Conservation (phyloP, 1,140 invertebrate genomes). For the Neelides sp. region DNA sequence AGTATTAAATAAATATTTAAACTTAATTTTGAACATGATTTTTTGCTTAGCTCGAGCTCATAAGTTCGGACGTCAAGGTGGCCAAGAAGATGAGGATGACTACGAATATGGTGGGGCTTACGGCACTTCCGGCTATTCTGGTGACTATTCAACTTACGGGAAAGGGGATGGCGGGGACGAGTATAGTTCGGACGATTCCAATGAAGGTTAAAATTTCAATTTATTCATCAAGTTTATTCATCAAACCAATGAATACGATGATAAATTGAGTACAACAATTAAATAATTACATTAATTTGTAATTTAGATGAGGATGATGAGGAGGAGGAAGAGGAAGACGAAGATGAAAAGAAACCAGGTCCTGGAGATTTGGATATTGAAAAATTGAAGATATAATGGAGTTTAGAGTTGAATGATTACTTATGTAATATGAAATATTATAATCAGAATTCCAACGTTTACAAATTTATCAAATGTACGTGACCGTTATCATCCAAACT, state of each 20-base stretch:
- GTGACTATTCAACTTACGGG: conserved; percentile 26
- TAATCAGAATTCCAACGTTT: too few species aligned
- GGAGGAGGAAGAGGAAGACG: conserved; percentile 37
- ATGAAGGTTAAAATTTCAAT: conserved; percentile 11
- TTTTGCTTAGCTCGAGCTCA: conserved; percentile 53
- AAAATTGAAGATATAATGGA: not conserved
- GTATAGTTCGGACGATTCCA: conserved; percentile 28
- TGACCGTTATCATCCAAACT: too few species aligned
- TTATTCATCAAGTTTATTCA: not conserved
- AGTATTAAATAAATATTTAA: conserved; percentile 11
- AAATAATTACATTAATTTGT: conserved; percentile 1
- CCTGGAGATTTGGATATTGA: not conserved
- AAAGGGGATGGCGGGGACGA: conserved; percentile 32
- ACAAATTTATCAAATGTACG: too few species aligned
- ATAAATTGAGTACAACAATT: not conserved
- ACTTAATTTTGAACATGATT: conserved; percentile 16
- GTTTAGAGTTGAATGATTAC: too few species aligned
- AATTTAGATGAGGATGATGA: conserved; percentile 40
- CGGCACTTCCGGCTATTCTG: conserved; percentile 21
- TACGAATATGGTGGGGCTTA: conserved; percentile 40
- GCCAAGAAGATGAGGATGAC: conserved; percentile 41
- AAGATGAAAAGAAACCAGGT: conserved; percentile 11
- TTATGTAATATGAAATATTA: too few species aligned
- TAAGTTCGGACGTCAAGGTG: conserved; percentile 67
- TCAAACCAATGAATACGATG: not conserved